Conservation (phyloP, 1,140 invertebrate genomes). For the Platyura marginata region DNA sequence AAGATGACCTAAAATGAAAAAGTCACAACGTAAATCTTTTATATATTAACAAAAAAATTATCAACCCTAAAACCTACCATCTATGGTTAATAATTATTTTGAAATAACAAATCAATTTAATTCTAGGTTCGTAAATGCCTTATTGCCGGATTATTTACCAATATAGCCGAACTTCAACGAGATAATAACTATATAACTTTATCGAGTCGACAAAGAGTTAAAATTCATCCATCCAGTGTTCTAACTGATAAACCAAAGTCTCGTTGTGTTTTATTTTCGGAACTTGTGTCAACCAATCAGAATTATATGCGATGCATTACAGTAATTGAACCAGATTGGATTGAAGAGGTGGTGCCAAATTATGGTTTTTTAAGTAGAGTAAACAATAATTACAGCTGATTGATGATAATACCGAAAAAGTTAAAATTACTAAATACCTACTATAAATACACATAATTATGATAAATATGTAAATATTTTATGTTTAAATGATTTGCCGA, state of each 20-base stretch:
- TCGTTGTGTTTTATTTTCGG: slow-evolving; percentile 68
- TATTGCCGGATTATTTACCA: slow-evolving; percentile 67
- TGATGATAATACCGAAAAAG: no score
- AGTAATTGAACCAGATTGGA: slow-evolving; percentile 55
- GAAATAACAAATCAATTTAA: no score
- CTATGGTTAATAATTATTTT: no score
- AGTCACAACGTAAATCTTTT: no score
- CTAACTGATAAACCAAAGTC: slow-evolving; percentile 38
- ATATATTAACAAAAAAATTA: no score
- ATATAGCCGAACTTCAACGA: slow-evolving; percentile 72
- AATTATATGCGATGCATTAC: slow-evolving; percentile 63
- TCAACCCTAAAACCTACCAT: no score
- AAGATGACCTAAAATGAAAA: no score
- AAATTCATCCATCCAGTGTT: slow-evolving; percentile 23
- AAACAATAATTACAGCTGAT: no score
- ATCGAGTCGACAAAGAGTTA: slow-evolving; percentile 22
- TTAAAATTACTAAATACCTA: no score
- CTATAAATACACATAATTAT: no score
- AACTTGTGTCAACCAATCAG: slow-evolving; percentile 71
- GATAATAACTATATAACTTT: slow-evolving; percentile 53
- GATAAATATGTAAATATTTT: no score
- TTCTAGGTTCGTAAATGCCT: slow-evolving; percentile 53
- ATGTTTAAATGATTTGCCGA: no score
- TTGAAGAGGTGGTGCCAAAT: slow-evolving; percentile 36
- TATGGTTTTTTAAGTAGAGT: slow-evolving; percentile 13